phyloP scores from a whole-genome alignment of 92 coral and sea anemone species.

The Palythoa grandis region DNA sequence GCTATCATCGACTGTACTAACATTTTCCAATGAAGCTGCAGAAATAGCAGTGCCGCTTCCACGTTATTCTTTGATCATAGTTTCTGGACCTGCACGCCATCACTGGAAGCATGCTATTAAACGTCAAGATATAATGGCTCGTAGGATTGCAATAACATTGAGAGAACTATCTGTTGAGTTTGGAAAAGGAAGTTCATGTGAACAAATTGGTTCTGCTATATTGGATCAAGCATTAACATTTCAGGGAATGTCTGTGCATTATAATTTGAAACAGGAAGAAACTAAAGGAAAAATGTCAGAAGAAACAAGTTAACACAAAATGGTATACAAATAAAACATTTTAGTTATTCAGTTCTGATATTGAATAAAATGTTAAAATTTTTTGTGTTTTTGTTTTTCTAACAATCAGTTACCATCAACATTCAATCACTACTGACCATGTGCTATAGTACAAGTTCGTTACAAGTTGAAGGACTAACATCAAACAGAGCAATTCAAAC shows the following conservation, averaged over 20 bases:
- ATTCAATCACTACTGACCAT: too few species aligned
- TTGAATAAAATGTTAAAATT: too few species aligned
- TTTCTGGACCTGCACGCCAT: constrained; percentile 81
- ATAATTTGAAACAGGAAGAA: constrained; percentile 40
- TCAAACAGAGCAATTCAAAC: too few species aligned
- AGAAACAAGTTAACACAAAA: background rate
- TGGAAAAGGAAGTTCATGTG: constrained; percentile 63
- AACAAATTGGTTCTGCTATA: constrained; percentile 56
- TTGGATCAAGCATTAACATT: constrained; percentile 73
- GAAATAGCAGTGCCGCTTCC: constrained; percentile 86
- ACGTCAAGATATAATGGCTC: constrained; percentile 69
- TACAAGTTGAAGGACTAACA: too few species aligned
- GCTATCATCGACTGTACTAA: constrained; percentile 72
- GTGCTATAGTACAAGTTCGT: too few species aligned
- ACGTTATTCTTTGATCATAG: constrained; percentile 74
- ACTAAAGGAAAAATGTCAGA: background rate
- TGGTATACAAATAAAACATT: too few species aligned
- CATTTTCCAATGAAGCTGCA: constrained; percentile 59
- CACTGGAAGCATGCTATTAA: constrained; percentile 93
- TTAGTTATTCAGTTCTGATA: too few species aligned
- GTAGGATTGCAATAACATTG: constrained; percentile 89
- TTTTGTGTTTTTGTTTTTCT: too few species aligned
- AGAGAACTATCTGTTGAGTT: constrained; percentile 88
- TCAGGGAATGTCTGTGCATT: constrained; percentile 77
- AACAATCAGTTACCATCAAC: too few species aligned